Evolutionary conservation across 2,888 invertebrate genomes (phyloP).

Genomic region (Aporophyla nigra): DNA sequence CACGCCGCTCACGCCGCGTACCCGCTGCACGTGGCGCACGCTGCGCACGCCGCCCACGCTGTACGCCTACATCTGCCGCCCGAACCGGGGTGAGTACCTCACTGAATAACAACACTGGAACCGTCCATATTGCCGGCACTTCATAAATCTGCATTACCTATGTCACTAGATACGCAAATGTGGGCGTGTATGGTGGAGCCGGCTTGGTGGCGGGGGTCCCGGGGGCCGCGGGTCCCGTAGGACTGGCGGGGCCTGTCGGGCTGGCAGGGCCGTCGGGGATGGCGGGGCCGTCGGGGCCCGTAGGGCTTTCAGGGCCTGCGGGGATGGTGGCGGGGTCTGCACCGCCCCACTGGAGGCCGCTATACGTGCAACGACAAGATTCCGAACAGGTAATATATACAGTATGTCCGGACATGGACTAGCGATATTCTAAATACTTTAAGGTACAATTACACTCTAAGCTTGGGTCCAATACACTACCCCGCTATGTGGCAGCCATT

Average conservation of each 20-base stretch:
- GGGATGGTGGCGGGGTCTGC: slow-evolving; percentile 71
- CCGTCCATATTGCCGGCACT: neutral
- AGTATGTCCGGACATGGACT: too few relatives aligned
- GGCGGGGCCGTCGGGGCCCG: slow-evolving; percentile 22
- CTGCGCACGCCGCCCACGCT: neutral
- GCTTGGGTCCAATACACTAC: too few relatives aligned
- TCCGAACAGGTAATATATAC: slow-evolving; percentile 58
- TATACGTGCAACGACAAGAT: slow-evolving; percentile 67
- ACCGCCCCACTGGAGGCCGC: slow-evolving; percentile 72
- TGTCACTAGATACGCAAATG: slow-evolving; percentile 70
- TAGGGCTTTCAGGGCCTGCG: slow-evolving; percentile 40
- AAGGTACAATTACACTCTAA: too few relatives aligned
- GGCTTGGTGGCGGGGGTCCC: slow-evolving; percentile 4
- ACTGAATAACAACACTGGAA: accelerated
- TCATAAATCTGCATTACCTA: neutral
- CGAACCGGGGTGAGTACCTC: slow-evolving; percentile 76
- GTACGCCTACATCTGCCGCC: slow-evolving; percentile 3
- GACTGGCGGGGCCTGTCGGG: neutral
- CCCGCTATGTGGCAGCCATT: too few relatives aligned
- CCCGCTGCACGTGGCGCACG: slow-evolving; percentile 82
- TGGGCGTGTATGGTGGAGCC: slow-evolving; percentile 62
- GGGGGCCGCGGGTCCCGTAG: slow-evolving; percentile 52
- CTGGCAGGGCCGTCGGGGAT: slow-evolving; percentile 69
- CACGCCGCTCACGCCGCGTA: slow-evolving; percentile 18
- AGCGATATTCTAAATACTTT: too few relatives aligned